Evolutionary conservation across 2,113 vertebrate genomes (phyloP).

Genomic region (Ceyx melanurus): DNA sequence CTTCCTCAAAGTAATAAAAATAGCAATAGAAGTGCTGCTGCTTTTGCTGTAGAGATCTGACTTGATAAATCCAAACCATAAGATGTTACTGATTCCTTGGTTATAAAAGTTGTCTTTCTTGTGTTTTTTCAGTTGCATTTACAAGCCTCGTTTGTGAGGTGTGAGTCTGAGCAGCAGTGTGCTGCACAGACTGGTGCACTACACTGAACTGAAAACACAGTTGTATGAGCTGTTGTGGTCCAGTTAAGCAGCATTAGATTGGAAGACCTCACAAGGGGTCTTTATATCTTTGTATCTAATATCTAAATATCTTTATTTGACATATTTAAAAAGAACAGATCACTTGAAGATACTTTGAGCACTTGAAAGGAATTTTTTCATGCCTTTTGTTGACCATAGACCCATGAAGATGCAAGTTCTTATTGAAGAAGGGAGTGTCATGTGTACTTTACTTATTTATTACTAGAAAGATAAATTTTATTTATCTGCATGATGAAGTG

Average conservation of each 20-base stretch:
- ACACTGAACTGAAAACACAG: not conserved
- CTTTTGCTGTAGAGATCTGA: not conserved
- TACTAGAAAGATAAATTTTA: slow-evolving; percentile 31
- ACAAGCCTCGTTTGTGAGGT: not conserved
- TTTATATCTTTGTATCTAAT: too few relatives aligned
- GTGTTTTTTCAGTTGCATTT: not conserved
- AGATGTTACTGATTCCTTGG: not conserved
- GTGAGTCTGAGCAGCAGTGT: not conserved
- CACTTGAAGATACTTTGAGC: not conserved
- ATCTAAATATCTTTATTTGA: not conserved
- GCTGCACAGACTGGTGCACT: not conserved
- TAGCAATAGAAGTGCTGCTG: not conserved
- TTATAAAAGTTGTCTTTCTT: not conserved
- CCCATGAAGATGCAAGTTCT: not conserved
- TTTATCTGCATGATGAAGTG: not conserved
- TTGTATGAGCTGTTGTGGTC: not conserved
- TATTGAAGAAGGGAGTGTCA: slow-evolving; percentile 8
- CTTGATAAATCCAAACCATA: not conserved
- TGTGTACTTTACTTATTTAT: slow-evolving; percentile 15
- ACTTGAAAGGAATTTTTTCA: slow-evolving; percentile 25
- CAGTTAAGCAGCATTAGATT: not conserved
- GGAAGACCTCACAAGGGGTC: not conserved
- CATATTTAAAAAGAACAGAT: not conserved
- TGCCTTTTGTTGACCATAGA: not conserved
- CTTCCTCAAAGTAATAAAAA: not conserved